Conservation (phyloP, 2,797 vertebrate genomes). For the Pipistrellus pipistrellus region DNA sequence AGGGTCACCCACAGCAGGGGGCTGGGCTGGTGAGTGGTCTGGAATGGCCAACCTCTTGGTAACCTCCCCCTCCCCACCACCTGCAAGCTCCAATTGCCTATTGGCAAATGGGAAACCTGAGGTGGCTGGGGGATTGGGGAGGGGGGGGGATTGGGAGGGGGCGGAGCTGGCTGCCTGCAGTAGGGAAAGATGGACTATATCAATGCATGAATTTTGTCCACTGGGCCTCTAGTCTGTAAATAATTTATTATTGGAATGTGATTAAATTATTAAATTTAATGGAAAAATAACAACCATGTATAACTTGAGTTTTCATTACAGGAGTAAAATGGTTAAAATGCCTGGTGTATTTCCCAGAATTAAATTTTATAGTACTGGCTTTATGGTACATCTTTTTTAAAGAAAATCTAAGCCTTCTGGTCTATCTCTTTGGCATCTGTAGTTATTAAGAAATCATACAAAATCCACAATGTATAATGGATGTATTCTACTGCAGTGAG, state of each 20-base stretch:
- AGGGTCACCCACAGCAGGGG: too few relatives aligned
- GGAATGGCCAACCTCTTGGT: too few relatives aligned
- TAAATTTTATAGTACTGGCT: not conserved
- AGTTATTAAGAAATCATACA: constrained; percentile 8
- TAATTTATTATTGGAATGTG: not conserved
- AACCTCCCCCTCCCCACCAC: too few relatives aligned
- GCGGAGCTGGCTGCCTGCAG: too few relatives aligned
- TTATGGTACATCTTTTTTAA: not conserved
- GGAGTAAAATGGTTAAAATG: not conserved
- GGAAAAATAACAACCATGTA: not conserved
- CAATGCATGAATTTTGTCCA: too few relatives aligned
- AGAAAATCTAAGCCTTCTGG: not conserved
- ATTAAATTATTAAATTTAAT: not conserved
- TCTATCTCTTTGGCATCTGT: not conserved
- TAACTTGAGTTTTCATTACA: not conserved
- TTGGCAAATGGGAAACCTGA: too few relatives aligned
- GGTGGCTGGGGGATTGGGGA: too few relatives aligned
- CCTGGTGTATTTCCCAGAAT: not conserved
- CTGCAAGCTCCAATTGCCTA: too few relatives aligned
- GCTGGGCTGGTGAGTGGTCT: fast-evolving
- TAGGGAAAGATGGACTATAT: too few relatives aligned
- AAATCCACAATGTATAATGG: not conserved
- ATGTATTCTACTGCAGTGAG: not conserved
- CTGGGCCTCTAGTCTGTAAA: not conserved
- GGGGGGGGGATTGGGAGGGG: too few relatives aligned